Conservation (phyloP, 2,113 vertebrate species). For the Mirounga angustirostris region DNA sequence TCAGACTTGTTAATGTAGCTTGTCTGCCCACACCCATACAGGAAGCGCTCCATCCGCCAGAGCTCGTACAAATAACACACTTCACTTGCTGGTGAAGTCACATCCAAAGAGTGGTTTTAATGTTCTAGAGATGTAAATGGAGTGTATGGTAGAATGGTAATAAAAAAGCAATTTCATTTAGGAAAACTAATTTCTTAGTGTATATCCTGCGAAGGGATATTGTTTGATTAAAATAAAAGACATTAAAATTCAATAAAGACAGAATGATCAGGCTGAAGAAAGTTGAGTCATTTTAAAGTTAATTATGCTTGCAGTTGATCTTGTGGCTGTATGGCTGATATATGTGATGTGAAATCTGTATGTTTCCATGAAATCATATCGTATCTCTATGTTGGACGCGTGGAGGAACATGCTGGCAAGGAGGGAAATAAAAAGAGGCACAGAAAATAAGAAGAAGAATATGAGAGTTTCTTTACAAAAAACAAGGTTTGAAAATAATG, state of each 20-base stretch:
- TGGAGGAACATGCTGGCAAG: background rate
- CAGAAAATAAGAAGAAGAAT: background rate
- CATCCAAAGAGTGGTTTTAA: constrained; percentile 62
- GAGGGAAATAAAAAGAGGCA: background rate
- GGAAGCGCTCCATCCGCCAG: background rate
- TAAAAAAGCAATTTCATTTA: constrained; percentile 74
- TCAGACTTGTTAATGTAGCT: constrained; percentile 16
- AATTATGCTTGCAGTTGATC: constrained; percentile 73
- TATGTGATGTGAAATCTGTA: constrained; percentile 48
- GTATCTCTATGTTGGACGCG: background rate
- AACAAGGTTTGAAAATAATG: background rate
- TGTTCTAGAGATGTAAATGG: constrained; percentile 76
- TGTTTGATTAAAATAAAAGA: constrained; percentile 81
- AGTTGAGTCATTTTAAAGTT: constrained; percentile 70
- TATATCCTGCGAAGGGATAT: constrained; percentile 71
- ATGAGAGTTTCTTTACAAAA: background rate
- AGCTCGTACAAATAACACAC: background rate
- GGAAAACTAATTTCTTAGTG: constrained; percentile 76
- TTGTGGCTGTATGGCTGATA: constrained; percentile 29
- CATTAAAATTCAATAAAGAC: constrained; percentile 79
- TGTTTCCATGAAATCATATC: constrained; percentile 46
- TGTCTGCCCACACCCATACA: background rate
- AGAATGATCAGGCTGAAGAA: constrained; percentile 35
- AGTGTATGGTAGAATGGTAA: constrained; percentile 62
- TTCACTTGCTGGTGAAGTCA: constrained; percentile 42